Evolutionary conservation across 2,113 vertebrate species (phyloP).

Genomic region (Ciconia maguari): DNA sequence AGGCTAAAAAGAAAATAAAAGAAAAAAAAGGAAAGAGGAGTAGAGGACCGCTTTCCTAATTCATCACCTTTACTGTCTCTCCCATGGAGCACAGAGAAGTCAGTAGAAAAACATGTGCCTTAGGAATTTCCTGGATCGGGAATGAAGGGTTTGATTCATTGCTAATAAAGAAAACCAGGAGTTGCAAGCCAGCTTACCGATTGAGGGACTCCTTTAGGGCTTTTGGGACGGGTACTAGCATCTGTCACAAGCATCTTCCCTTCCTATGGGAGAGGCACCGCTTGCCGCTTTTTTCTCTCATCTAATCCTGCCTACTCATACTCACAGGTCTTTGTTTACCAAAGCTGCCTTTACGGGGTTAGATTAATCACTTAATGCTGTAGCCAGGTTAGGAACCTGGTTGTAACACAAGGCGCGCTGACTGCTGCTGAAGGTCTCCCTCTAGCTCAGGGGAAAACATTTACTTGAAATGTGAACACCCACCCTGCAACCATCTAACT

Average conservation of each 20-base stretch:
- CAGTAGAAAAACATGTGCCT: background rate
- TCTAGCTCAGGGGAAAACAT: background rate
- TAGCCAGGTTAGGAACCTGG: background rate
- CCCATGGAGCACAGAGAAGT: background rate
- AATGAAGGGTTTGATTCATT: constrained; percentile 34
- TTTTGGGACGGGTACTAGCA: background rate
- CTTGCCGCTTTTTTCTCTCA: background rate
- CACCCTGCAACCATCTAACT: background rate
- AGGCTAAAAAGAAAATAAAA: background rate
- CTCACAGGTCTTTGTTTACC: background rate
- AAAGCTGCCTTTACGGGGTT: background rate
- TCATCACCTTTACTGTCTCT: background rate
- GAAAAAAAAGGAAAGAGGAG: background rate
- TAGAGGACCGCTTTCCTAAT: background rate
- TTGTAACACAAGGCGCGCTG: background rate
- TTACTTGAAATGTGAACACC: background rate
- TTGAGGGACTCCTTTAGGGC: background rate
- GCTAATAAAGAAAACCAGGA: constrained; percentile 12
- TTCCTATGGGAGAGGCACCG: background rate
- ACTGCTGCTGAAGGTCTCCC: background rate
- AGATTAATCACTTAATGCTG: background rate
- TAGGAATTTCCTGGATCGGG: constrained; percentile 23
- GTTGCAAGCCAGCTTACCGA: background rate
- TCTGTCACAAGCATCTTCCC: background rate
- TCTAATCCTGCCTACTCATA: background rate